Conservation (phyloP, 2,113 vertebrate species). For the Hypanus sabinus region DNA sequence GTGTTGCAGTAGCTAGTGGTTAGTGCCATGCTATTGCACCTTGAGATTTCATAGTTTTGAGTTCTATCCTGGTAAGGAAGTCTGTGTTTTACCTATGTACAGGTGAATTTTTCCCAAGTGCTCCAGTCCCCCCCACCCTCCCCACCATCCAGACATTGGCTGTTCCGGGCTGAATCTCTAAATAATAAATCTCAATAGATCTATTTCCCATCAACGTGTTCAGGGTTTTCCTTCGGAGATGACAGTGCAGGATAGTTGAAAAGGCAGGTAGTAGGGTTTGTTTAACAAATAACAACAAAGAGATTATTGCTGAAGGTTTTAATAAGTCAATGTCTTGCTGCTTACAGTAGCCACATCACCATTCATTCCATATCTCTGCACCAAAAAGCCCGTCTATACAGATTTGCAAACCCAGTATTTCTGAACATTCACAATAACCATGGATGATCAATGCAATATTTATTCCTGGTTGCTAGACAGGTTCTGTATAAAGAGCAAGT, state of each 20-base stretch:
- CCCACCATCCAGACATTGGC: too few species aligned
- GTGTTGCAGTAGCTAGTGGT: too few species aligned
- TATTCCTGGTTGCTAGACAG: not conserved
- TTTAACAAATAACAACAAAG: not conserved
- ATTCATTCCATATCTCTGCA: conserved; percentile 28
- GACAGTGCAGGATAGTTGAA: not conserved
- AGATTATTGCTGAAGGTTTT: conserved; percentile 10
- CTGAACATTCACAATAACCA: not conserved
- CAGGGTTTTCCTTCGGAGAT: not conserved
- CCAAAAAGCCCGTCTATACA: conserved; percentile 32
- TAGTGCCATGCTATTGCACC: too few species aligned
- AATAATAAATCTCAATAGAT: not conserved
- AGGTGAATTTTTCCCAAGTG: too few species aligned
- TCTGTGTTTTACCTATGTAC: too few species aligned
- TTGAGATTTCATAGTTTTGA: too few species aligned
- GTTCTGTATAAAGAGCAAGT: conserved; percentile 29
- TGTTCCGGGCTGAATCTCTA: too few species aligned
- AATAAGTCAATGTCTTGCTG: not conserved
- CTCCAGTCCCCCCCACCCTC: too few species aligned
- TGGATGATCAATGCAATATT: conserved; percentile 10
- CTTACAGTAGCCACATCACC: conserved; percentile 27
- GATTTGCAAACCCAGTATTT: conserved; percentile 3
- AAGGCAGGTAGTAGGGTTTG: not conserved
- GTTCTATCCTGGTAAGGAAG: too few species aligned
- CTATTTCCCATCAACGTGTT: not conserved